These are phyloP conservation scores for Ochlodes sylvanus DNA, from an alignment of 2,888 invertebrate species.

Conservation along the genomic window DNA sequence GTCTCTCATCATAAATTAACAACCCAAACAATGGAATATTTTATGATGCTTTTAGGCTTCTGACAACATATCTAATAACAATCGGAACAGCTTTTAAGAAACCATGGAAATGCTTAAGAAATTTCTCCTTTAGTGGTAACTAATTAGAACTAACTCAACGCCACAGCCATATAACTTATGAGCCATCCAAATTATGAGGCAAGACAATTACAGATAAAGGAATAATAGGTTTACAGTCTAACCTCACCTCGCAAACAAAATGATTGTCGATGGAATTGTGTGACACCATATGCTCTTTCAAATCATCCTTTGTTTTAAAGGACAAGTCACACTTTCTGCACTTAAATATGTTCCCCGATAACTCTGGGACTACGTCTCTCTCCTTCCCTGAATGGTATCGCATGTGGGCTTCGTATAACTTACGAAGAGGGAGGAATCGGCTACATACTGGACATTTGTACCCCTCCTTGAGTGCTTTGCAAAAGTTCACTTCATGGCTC, in stretches of 20 bases:
- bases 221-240: not conserved
- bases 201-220: no score
- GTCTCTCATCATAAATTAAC: no score
- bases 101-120: no score
- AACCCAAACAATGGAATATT: no score
- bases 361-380: conserved; percentile 48
- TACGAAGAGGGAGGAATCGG: conserved; percentile 61
- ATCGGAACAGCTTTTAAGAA: no score
- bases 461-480: conserved; percentile 69
- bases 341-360: conserved; percentile 64
- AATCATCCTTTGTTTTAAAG: conserved; percentile 59
- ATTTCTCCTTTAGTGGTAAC: no score
- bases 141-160: no score
- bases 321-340: conserved; percentile 62
- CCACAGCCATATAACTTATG: no score
- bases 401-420: conserved; percentile 65
- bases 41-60: no score
- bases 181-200: no score
- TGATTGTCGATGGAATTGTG: conserved; percentile 60
- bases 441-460: conserved; percentile 68
- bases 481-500: conserved; percentile 66
- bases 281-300: conserved; percentile 57
- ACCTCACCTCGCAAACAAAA: conserved; percentile 74
- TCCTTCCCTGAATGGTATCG: conserved; percentile 59
- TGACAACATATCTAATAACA: no score